Evolutionary conservation across 2,113 vertebrate genomes (phyloP).

Genomic region (Orthonyx spaldingii): DNA sequence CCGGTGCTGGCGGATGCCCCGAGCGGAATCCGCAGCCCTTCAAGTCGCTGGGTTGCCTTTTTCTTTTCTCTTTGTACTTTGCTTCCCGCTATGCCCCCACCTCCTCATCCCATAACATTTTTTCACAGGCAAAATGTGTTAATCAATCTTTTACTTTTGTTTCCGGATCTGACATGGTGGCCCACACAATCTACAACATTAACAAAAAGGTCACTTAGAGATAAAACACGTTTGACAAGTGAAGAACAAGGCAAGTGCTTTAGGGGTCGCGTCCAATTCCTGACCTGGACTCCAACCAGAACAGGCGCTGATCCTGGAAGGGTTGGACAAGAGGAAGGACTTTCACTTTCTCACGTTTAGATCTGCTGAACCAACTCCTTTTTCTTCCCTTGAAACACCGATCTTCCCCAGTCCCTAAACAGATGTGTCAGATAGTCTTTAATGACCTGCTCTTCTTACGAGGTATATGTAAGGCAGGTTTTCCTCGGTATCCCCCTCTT

Average conservation of each 20-base stretch:
- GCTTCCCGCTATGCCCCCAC: neutral
- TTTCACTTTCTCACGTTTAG: conserved; percentile 48
- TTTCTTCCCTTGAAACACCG: conserved; percentile 6
- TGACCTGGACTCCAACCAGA: conserved; percentile 66
- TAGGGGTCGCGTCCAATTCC: conserved; percentile 68
- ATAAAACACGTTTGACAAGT: conserved; percentile 74
- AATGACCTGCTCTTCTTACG: neutral
- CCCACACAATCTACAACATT: conserved; percentile 69
- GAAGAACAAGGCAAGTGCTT: conserved; percentile 69
- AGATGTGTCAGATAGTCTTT: conserved; percentile 26
- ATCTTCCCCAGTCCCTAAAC: neutral
- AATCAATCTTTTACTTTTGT: conserved; percentile 71
- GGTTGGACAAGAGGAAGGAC: conserved; percentile 18
- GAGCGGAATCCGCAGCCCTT: neutral
- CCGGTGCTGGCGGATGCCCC: neutral
- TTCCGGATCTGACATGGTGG: conserved; percentile 71
- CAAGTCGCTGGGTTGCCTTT: neutral
- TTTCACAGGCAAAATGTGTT: conserved; percentile 58
- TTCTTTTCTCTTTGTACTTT: conserved; percentile 45
- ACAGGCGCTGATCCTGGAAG: conserved; percentile 47
- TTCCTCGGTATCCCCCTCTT: neutral
- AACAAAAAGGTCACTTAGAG: conserved; percentile 73
- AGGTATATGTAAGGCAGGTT: neutral
- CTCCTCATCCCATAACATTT: conserved; percentile 42
- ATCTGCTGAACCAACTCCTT: conserved; percentile 3